Base-by-base conservation (phyloP, 2,797 vertebrate species). In the Melanotaenia maccullochi region DNA sequence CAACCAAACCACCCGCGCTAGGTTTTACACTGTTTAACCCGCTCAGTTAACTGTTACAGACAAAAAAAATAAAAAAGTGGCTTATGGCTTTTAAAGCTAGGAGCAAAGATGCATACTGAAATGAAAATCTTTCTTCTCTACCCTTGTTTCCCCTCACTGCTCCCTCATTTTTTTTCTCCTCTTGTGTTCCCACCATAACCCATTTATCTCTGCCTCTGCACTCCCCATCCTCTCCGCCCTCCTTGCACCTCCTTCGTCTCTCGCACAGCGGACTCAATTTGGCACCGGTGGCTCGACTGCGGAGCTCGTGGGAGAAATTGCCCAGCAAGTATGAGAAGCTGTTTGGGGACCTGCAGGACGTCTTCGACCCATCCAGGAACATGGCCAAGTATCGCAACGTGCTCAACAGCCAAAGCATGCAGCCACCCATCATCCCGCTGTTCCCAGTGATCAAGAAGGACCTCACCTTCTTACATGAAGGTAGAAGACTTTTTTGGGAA, bases 371-470 rank as follows among this genome's bases (percentile, higher is more conserved):
- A 0, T 98, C 97, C 69, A 95, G 97, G 89, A 99, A 99, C 91
- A 99, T 99, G 97, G 95, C 97, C 78, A 99, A 99, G 80, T 99
- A 99, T 62, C 96, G 97, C 88, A 99, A 99, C 87, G 95, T 96
- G 81, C 96, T 99, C 68, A 98, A 96, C 94, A 97, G 96, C 94
- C 97, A 99, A 89, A 98, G 96, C 90, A 96, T 98, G 94, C 97
- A 99, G 84, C 96, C 97, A 8, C 97, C 97, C 62, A 97, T 99
- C 93, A 99, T 99, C 89, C 97, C 97, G 0, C 95, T 99, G 70
- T 98, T 99, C 79, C 97, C 97, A 0, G 96, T 99, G 76, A 95
- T 99, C 90, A 99, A 99, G 95, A 99, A 99, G 89, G 97, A 99
- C 75, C 97, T 99, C 90, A 99, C 97, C 6, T 99, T 99, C 91